phyloP scores from a whole-genome alignment of 2,888 invertebrate species.

The Protodeltote pygarga region DNA sequence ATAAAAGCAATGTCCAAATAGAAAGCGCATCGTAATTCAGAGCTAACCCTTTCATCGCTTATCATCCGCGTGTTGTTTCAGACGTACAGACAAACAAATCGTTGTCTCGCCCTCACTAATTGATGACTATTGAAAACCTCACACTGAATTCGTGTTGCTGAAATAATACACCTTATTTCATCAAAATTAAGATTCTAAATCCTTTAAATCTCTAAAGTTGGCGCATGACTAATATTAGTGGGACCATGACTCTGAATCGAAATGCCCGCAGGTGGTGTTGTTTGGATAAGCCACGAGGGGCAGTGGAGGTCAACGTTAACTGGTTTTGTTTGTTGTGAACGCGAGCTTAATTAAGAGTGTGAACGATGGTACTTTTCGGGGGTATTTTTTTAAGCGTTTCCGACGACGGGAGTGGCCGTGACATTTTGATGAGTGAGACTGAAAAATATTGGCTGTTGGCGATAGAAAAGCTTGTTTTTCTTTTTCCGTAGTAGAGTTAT shows the following conservation, averaged over 20 bases:
- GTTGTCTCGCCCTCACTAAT: constrained; percentile 69
- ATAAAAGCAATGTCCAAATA: constrained; percentile 56
- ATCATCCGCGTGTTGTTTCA: constrained; percentile 79
- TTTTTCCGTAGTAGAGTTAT: constrained; percentile 11
- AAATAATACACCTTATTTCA: constrained; percentile 38
- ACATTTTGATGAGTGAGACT: constrained; percentile 60
- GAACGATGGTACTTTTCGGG: constrained; percentile 74
- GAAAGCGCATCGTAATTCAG: constrained; percentile 56
- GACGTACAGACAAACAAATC: constrained; percentile 76
- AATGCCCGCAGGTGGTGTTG: constrained; percentile 39
- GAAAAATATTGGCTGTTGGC: constrained; percentile 48
- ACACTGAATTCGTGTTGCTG: constrained; percentile 9
- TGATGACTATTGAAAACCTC: constrained; percentile 75
- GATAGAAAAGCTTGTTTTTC: constrained; percentile 40
- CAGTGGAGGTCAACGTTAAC: constrained; percentile 55
- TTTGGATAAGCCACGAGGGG: constrained; percentile 30
- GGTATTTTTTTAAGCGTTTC: constrained; percentile 63
- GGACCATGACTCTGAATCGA: constrained; percentile 60
- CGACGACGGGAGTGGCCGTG: constrained; percentile 58
- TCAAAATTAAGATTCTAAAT: constrained; percentile 47
- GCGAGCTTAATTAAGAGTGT: constrained; percentile 81
- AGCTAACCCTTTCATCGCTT: constrained; percentile 69
- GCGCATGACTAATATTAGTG: constrained; percentile 55
- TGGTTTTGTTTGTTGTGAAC: constrained; percentile 73
- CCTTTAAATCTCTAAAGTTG: constrained; percentile 3